A percentile compares a stretch with the other conserved stretches of the same genome.
phyloP scores from a whole-genome alignment of 1,140 invertebrate species.

The Acromyrmex echinatior region DNA sequence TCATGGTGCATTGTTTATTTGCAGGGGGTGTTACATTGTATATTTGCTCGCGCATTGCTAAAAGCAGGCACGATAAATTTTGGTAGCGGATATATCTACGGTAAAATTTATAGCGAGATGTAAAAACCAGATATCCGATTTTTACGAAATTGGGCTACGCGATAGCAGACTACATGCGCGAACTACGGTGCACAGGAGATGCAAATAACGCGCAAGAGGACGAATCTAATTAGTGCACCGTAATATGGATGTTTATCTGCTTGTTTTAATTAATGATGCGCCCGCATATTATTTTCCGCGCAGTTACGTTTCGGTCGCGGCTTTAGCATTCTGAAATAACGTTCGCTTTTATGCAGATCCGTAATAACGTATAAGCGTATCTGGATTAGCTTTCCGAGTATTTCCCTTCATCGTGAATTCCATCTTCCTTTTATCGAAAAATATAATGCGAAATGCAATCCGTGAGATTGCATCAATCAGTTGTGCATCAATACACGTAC shows the following conservation, averaged over 20 bases:
- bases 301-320: slow-evolving; percentile 8
- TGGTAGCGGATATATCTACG: slow-evolving; percentile 29
- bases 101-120: slow-evolving; percentile 47
- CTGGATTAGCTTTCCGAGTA: background rate
- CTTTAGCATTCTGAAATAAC: slow-evolving; percentile 45
- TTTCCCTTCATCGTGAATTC: background rate
- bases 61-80: slow-evolving; percentile 56
- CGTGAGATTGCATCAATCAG: background rate
- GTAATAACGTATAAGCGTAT: slow-evolving; percentile 27
- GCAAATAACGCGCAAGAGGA: slow-evolving; percentile 36
- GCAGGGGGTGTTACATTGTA: slow-evolving; percentile 1
- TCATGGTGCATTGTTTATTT: slow-evolving; percentile 35
- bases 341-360: slow-evolving; percentile 24
- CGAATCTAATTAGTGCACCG: slow-evolving; percentile 54
- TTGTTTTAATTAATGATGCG: slow-evolving; percentile 53
- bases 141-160: slow-evolving; percentile 41
- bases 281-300: slow-evolving; percentile 31
- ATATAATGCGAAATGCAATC: slow-evolving; percentile 9
- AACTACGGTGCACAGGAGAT: slow-evolving; percentile 11
- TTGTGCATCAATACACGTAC: background rate
- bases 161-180: slow-evolving; percentile 17
- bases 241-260: slow-evolving; percentile 56
- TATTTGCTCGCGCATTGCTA: slow-evolving; percentile 27
- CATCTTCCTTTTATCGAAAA: background rate
- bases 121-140: slow-evolving; percentile 60